Conservation (phyloP, 1,140 invertebrate genomes). For the Drosophila kanapiae region DNA sequence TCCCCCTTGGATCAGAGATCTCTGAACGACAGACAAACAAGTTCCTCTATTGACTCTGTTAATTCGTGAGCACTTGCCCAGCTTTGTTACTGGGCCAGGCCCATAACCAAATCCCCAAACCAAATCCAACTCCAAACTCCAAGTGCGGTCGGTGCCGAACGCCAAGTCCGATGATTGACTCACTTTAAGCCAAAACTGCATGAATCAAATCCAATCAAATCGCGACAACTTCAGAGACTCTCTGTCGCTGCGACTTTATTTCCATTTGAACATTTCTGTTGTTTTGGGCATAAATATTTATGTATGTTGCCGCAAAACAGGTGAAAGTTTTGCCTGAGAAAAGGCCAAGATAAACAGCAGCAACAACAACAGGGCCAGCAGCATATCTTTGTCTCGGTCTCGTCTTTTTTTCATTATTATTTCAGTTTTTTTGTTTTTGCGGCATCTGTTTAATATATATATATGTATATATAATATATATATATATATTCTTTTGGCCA, state of each 20-base stretch:
- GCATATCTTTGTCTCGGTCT: slow-evolving; percentile 4
- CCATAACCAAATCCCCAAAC: slow-evolving; percentile 14
- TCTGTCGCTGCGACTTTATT: slow-evolving; percentile 17
- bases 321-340: slow-evolving; percentile 51
- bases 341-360: slow-evolving; percentile 37
- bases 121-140: slow-evolving; percentile 4
- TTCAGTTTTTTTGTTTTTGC: neutral
- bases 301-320: slow-evolving; percentile 36
- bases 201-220: slow-evolving; percentile 41
- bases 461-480: slow-evolving; percentile 14
- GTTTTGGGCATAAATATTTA: slow-evolving; percentile 65
- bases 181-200: slow-evolving; percentile 49
- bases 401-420: slow-evolving; percentile 2
- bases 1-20: neutral
- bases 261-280: slow-evolving; percentile 31
- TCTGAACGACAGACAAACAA: slow-evolving; percentile 22
- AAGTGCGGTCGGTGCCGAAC: neutral
- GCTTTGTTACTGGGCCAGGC: slow-evolving; percentile 48
- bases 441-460: slow-evolving; percentile 37
- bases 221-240: slow-evolving; percentile 33
- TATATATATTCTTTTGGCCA: slow-evolving; percentile 46
- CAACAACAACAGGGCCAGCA: slow-evolving; percentile 13
- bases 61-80: slow-evolving; percentile 52
- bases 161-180: slow-evolving; percentile 41
- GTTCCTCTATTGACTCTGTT: slow-evolving; percentile 37